Evolutionary conservation across 1,140 invertebrate genomes (phyloP).

Genomic region (Panonychus citri): DNA sequence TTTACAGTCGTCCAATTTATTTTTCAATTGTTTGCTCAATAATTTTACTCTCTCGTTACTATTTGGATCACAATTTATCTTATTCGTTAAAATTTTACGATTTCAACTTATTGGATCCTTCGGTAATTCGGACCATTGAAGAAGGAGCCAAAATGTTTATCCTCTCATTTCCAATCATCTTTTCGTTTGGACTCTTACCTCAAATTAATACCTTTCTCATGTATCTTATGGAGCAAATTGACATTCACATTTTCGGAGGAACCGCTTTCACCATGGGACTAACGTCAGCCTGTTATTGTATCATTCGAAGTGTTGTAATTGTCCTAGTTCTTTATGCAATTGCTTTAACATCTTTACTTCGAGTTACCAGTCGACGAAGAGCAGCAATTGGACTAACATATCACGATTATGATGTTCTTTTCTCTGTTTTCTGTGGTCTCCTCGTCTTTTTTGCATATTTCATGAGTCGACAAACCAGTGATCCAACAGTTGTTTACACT

Average conservation of each 20-base stretch:
- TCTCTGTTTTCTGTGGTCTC: slow-evolving; percentile 80
- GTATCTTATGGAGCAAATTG: slow-evolving; percentile 74
- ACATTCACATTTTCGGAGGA: slow-evolving; percentile 92
- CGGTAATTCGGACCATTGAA: slow-evolving; percentile 7
- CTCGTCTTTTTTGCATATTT: slow-evolving; percentile 73
- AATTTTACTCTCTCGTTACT: slow-evolving; percentile 5
- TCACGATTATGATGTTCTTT: slow-evolving; percentile 42
- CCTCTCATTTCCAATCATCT: slow-evolving; percentile 71
- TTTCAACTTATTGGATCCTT: slow-evolving; percentile 5
- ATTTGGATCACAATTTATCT: background rate
- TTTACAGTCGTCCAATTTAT: slow-evolving; percentile 57
- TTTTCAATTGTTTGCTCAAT: slow-evolving; percentile 53
- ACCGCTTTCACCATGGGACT: slow-evolving; percentile 70
- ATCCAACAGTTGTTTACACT: slow-evolving; percentile 61
- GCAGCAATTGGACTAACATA: slow-evolving; percentile 47
- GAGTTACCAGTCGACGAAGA: slow-evolving; percentile 4
- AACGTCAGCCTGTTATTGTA: slow-evolving; percentile 54
- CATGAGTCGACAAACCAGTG: slow-evolving; percentile 65
- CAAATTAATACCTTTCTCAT: slow-evolving; percentile 90
- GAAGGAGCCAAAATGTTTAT: slow-evolving; percentile 38
- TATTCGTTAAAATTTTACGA: slow-evolving; percentile 5
- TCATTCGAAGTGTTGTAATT: slow-evolving; percentile 47
- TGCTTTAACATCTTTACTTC: slow-evolving; percentile 23
- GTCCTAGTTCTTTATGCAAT: slow-evolving; percentile 64
- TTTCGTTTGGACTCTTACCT: slow-evolving; percentile 78